Conservation (phyloP, 2,888 invertebrate species). For the Spicauda simplicius region DNA sequence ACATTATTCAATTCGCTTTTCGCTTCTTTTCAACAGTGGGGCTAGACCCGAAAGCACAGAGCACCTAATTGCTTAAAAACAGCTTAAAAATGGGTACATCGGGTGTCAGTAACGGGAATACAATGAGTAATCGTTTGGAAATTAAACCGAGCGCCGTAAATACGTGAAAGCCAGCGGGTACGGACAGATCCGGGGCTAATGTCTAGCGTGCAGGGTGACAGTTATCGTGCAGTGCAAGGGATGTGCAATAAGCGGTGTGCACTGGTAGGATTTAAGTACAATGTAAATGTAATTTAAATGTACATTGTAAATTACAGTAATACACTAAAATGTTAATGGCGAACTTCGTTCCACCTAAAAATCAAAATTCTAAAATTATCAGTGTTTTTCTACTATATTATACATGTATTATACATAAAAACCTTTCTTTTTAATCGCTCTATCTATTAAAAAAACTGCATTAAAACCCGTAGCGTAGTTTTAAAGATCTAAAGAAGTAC, state of each 20-base stretch:
- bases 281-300: too few relatives aligned
- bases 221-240: not conserved
- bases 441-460: too few relatives aligned
- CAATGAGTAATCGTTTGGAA: slow-evolving; percentile 48
- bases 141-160: slow-evolving; percentile 41
- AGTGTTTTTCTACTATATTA: too few relatives aligned
- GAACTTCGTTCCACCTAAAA: too few relatives aligned
- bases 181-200: slow-evolving; percentile 23
- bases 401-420: too few relatives aligned
- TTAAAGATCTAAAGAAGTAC: too few relatives aligned
- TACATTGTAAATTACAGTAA: too few relatives aligned
- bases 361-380: too few relatives aligned
- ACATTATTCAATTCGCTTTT: not conserved
- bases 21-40: not conserved
- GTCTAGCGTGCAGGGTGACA: slow-evolving; percentile 12
- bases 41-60: not conserved
- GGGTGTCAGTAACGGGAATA: slow-evolving; percentile 40
- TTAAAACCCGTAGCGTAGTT: too few relatives aligned
- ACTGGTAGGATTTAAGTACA: not conserved
- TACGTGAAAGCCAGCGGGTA: slow-evolving; percentile 20
- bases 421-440: too few relatives aligned
- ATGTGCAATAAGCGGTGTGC: not conserved
- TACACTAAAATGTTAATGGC: too few relatives aligned
- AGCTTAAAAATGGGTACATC: slow-evolving; percentile 38
- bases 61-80: slow-evolving; percentile 30